phyloP scores from a whole-genome alignment of 2,113 vertebrate species.

The Bothrops jararaca region DNA sequence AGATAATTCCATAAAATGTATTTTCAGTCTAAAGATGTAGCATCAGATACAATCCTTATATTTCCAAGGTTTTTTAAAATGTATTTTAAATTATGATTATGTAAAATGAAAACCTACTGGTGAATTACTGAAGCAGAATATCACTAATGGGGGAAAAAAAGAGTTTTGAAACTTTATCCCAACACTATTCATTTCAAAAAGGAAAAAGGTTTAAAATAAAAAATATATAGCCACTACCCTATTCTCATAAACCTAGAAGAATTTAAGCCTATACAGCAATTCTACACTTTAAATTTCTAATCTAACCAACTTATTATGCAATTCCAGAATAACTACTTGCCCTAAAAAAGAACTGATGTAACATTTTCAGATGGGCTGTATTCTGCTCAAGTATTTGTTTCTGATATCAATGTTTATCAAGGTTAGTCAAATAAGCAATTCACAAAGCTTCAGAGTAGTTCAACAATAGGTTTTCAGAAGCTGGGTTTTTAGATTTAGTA shows the following conservation, averaged over 20 bases:
- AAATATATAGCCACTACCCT: slow-evolving; percentile 24
- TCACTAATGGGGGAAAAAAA: slow-evolving; percentile 28
- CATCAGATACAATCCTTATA: slow-evolving; percentile 55
- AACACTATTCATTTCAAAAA: neutral
- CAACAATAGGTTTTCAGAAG: slow-evolving; percentile 78
- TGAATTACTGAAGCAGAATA: slow-evolving; percentile 73
- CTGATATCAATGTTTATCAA: slow-evolving; percentile 46
- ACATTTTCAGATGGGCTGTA: slow-evolving; percentile 58
- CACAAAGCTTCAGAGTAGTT: slow-evolving; percentile 71
- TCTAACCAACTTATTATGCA: slow-evolving; percentile 32
- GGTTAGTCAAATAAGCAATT: slow-evolving; percentile 43
- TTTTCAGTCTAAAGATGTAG: slow-evolving; percentile 56
- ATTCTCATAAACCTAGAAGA: slow-evolving; percentile 39
- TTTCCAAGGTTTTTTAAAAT: slow-evolving; percentile 27
- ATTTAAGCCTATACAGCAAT: slow-evolving; percentile 42
- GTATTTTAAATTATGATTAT: slow-evolving; percentile 37
- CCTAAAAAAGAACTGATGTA: slow-evolving; percentile 45
- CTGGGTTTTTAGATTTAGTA: slow-evolving; percentile 48
- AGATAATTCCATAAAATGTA: slow-evolving; percentile 34
- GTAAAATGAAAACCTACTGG: slow-evolving; percentile 74
- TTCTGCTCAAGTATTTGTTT: slow-evolving; percentile 51
- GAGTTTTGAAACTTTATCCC: slow-evolving; percentile 36
- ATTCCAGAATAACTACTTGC: slow-evolving; percentile 30
- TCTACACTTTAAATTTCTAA: slow-evolving; percentile 51
- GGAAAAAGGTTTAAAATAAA: neutral